Conservation (phyloP, 1,140 invertebrate genomes). For the Asbolus verrucosus region DNA sequence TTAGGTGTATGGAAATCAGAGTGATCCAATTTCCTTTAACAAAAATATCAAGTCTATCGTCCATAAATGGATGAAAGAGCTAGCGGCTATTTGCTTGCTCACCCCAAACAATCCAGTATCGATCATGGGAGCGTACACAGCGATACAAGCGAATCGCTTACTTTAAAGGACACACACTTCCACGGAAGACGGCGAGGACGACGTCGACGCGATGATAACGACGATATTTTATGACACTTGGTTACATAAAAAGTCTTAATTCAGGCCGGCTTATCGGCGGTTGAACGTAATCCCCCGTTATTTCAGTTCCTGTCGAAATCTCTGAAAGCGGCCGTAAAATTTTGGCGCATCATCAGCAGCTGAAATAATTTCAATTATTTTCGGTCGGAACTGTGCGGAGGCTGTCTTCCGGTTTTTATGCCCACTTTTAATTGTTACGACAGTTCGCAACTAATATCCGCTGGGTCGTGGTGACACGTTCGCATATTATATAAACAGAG, state of each 20-base stretch:
- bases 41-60: conserved; percentile 54
- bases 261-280: too few relatives aligned
- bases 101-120: conserved; percentile 50
- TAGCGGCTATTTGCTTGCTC: conserved; percentile 54
- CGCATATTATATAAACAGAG: conserved; percentile 45
- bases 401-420: too few relatives aligned
- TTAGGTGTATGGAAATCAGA: conserved; percentile 56
- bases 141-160: conserved; percentile 40
- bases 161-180: conserved; percentile 32
- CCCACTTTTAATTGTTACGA: background rate
- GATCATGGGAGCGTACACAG: conserved; percentile 42
- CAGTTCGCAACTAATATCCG: conserved; percentile 25
- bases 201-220: background rate
- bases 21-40: conserved; percentile 55
- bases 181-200: background rate
- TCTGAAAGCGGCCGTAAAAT: too few relatives aligned
- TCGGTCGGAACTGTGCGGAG: too few relatives aligned
- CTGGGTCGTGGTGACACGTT: conserved; percentile 38
- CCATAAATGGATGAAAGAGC: conserved; percentile 54
- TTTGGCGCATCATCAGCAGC: too few relatives aligned
- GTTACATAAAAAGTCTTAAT: background rate
- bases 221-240: conserved; percentile 1
- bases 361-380: too few relatives aligned
- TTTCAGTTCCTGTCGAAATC: too few relatives aligned
- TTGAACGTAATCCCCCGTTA: too few relatives aligned